Evolutionary conservation across 1,140 invertebrate genomes (phyloP), one percentile per base, ranked within the genome.

Genomic region (Polypedilum vanderplanki): DNA sequence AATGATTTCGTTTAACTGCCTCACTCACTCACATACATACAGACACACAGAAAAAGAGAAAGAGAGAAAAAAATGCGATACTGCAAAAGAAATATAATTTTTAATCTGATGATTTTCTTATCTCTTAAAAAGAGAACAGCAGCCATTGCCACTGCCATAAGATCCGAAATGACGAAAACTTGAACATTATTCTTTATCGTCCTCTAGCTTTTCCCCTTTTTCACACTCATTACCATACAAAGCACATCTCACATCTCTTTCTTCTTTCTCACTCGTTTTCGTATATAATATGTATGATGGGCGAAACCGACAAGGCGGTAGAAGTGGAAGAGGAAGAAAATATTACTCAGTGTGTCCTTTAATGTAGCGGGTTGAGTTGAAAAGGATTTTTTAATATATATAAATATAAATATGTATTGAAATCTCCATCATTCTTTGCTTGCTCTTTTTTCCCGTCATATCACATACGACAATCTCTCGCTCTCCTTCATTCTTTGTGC

Each of bases 81-180:
- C 65, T 33, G 18, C 65, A 57, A 57, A n/a, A 57, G 46, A 12
- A 57, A 57, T n/a, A 33, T n/a, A 57, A n/a, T 57, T 57, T 70
- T 70, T 70, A 70, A 70, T 70, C 65, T 70, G 65, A 70, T 70
- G 65, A 70, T 70, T 70, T 70, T 70, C 65, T 70, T 70, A 70
- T 70, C 65, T 33, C 24, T 20, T 18, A 20, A 20, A 22, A 33
- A 33, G 24, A 22, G 20, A 70, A 10, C 24, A 33, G 24, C 65
- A 70, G 65, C 20, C 65, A 70, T 70, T 70, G 17, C 24, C 24
- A 3, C 5, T 33, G 24, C 65, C 17, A 70, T 18, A 22, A 70
- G 65, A 70, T 70, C 17, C 65, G 18, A 70, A 57, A 57, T 57
- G 46, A 57, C 46, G 46, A 57, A 12, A 57, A 70, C 65, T 70